These are phyloP conservation scores for Ecdyonurus torrentis DNA, from an alignment of 2,888 invertebrate genomes.

Conservation along the genomic window DNA sequence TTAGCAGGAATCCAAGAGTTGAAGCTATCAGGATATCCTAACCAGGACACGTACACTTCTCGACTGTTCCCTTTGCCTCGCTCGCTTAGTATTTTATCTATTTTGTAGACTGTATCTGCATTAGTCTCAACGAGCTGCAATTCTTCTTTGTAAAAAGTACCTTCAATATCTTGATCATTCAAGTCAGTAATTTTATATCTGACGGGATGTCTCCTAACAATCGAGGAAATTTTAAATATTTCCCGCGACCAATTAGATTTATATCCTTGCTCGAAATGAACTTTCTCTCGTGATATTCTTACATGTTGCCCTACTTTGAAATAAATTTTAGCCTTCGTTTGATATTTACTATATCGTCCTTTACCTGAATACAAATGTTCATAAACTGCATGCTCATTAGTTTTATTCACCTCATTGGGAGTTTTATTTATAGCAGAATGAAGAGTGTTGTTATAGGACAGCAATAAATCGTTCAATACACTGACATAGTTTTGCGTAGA, in stretches of 20 bases:
- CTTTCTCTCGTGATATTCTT: constrained; percentile 13
- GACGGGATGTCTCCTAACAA: constrained; percentile 11
- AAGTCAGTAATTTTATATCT: constrained; percentile 17
- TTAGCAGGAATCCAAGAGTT: constrained; percentile 15
- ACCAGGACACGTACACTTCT: constrained; percentile 16
- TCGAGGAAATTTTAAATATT: constrained; percentile 15
- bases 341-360: background rate
- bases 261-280: constrained; percentile 16
- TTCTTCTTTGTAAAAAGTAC: constrained; percentile 16
- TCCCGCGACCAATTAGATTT: constrained; percentile 16
- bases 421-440: constrained; percentile 10
- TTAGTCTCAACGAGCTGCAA: constrained; percentile 12
- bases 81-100: constrained; percentile 15
- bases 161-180: constrained; percentile 16
- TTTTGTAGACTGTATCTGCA: constrained; percentile 9
- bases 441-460: constrained; percentile 16
- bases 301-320: constrained; percentile 9
- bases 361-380: background rate
- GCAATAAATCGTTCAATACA: constrained; percentile 15
- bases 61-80: constrained; percentile 10
- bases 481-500: constrained; percentile 17
- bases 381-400: background rate
- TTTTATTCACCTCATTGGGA: background rate
- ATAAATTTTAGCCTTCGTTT: background rate
- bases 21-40: constrained; percentile 15